A percentile compares a stretch with the other conserved stretches of the same genome.
Conservation (phyloP, 2,888 invertebrate species). For the Vandiemenella viatica region DNA sequence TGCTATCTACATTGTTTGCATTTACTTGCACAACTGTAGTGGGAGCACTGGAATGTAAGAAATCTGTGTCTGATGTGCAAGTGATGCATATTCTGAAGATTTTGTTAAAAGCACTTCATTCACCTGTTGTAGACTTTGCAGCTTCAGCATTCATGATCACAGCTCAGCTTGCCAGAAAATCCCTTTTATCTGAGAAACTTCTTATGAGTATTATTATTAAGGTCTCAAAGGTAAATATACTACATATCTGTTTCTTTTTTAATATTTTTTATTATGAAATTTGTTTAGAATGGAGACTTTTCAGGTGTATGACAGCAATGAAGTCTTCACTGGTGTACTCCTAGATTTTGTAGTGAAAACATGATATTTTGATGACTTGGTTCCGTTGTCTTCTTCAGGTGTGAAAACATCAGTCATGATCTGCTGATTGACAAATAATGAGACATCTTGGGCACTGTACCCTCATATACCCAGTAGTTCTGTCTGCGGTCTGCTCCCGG, state of each 20-base stretch:
- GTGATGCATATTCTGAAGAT: constrained; percentile 48
- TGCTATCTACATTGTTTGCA: constrained; percentile 54
- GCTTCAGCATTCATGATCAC: constrained; percentile 59
- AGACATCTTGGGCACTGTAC: too few species aligned
- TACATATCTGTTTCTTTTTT: background rate
- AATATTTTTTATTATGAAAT: background rate
- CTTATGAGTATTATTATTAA: constrained; percentile 45
- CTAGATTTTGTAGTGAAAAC: too few species aligned
- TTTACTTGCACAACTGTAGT: constrained; percentile 66
- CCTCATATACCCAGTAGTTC: too few species aligned
- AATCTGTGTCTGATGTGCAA: constrained; percentile 37
- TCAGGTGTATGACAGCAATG: too few species aligned
- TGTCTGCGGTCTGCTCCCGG: too few species aligned
- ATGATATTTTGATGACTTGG: too few species aligned
- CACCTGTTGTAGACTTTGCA: constrained; percentile 50
- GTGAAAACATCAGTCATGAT: too few species aligned
- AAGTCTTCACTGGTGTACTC: too few species aligned
- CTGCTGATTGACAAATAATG: too few species aligned
- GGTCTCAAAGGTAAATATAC: constrained; percentile 31
- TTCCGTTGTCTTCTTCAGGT: too few species aligned
- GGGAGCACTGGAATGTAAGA: constrained; percentile 46
- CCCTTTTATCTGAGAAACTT: constrained; percentile 38
- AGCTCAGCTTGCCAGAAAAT: constrained; percentile 50
- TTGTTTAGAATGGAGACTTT: too few species aligned
- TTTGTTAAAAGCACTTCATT: constrained; percentile 53